Base-by-base conservation (phyloP, 2,888 invertebrate species). In the Cheilosia grossa region DNA sequence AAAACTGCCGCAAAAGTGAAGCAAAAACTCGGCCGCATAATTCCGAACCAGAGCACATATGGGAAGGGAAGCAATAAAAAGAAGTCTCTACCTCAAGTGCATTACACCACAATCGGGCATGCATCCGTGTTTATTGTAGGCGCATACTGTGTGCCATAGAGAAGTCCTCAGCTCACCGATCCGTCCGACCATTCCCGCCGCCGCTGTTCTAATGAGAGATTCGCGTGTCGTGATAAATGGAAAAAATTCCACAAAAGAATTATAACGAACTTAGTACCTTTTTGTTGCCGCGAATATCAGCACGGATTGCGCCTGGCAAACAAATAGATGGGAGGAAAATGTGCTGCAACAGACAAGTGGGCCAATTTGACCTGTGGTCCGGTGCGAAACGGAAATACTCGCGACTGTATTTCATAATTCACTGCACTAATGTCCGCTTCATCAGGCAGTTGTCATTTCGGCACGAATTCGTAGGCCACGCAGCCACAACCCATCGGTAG, bases 221-320 rank as follows among this genome's bases (percentile, higher is more conserved):
- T 85, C 67, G 85, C 85, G 85, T 85, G 85, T 77, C 77, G 30
- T 51, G 77, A 77, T 85, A 81, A 85, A 77, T 85, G 64, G 72
- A 80, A 67, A 73, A 80, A 79, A 7, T 70, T 21, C 59, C 69
- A 81, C 66, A 72, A 72, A 77, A 51, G 56, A 81, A 85, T 85
- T 85, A 85, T 81, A 85, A 85, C 64, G 72, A 77, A 72, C 61
- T 85, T 81, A 75, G 67, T 85, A 81, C 81, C 85, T 81, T 61
- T 69, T 67, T 56, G 19, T 40, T 51, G 51, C 44, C 58, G 81
- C 79, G 42, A 30, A 77, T 77, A 61, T 30, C 6, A 40, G 44
- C 17, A 9, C 33, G 24, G 44, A 21, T 63, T 13, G 15, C 17
- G 59, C 21, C 3, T 24, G 56, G 30, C 19, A 70, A 49, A 64